Percentiles rank a stretch among this genome's conserved stretches.
Conservation (phyloP, 2,888 invertebrate species). For the Therioaphis trifolii region DNA sequence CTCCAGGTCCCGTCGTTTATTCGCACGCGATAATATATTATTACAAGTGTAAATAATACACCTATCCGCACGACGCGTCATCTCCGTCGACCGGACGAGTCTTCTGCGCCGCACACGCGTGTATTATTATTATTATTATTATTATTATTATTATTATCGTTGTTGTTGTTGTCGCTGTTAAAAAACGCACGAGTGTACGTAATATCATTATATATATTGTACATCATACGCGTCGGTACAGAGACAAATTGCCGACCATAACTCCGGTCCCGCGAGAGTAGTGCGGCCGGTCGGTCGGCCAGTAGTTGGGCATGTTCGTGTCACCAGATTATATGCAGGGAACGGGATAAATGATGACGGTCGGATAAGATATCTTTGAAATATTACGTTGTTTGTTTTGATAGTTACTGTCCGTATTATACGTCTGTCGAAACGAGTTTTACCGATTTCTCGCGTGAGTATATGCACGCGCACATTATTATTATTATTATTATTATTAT, state of each 20-base stretch:
- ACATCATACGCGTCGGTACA: slow-evolving; percentile 1
- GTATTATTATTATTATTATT: too few relatives aligned
- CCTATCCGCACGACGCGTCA: too few relatives aligned
- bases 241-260: slow-evolving; percentile 54
- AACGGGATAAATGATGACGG: slow-evolving; percentile 34
- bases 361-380: slow-evolving; percentile 35
- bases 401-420: slow-evolving; percentile 42
- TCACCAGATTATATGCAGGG: slow-evolving; percentile 37
- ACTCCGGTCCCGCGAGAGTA: slow-evolving; percentile 29
- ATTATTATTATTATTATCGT: too few relatives aligned
- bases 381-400: slow-evolving; percentile 44
- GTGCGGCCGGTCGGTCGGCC: too few relatives aligned
- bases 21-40: not conserved
- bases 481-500: too few relatives aligned
- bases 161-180: too few relatives aligned
- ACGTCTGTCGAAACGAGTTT: slow-evolving; percentile 40
- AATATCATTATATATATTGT: not conserved
- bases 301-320: too few relatives aligned
- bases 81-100: not conserved
- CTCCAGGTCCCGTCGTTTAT: not conserved
- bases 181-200: not conserved
- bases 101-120: not conserved
- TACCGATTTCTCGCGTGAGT: slow-evolving; percentile 30
- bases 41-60: not conserved
- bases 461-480: too few relatives aligned